Percentiles rank a stretch among this genome's conserved stretches.
These are phyloP conservation scores for Poecilus cupreus DNA, from an alignment of 2,888 invertebrate species.

Conservation along the genomic window DNA sequence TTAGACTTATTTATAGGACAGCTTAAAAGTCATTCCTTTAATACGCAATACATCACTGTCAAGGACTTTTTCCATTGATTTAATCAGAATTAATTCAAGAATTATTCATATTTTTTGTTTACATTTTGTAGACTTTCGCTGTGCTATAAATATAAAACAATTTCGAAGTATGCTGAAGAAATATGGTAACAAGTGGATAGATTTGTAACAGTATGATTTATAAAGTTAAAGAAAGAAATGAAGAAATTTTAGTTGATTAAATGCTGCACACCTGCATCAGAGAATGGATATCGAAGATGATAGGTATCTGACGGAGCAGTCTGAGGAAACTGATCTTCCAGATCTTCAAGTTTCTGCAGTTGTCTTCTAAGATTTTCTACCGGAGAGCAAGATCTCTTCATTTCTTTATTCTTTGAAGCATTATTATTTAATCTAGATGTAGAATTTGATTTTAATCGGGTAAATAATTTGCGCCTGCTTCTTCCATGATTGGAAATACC, in stretches of 20 bases:
- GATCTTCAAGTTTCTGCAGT: constrained; percentile 85
- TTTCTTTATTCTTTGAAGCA: constrained; percentile 71
- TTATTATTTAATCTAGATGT: constrained; percentile 80
- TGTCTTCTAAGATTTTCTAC: constrained; percentile 88
- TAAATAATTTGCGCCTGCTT: constrained; percentile 80
- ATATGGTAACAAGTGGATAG: not conserved
- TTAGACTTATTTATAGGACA: constrained; percentile 38
- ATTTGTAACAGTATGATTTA: constrained; percentile 7
- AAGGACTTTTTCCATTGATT: not conserved
- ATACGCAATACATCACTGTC: not conserved
- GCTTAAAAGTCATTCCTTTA: not conserved
- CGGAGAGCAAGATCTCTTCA: constrained; percentile 81
- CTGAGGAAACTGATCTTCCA: constrained; percentile 87
- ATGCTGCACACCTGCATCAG: constrained; percentile 77
- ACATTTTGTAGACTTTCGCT: constrained; percentile 7
- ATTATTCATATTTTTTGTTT: not conserved
- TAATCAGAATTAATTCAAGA: not conserved
- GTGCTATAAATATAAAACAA: constrained; percentile 18
- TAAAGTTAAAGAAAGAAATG: not conserved
- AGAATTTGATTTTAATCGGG: constrained; percentile 82
- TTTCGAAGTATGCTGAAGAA: constrained; percentile 2
- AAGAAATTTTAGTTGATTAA: constrained; percentile 45
- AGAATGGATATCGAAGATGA: constrained; percentile 87
- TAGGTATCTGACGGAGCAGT: constrained; percentile 82
- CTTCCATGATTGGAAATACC: constrained; percentile 73